Percentiles rank a stretch among this genome's conserved stretches.
Evolutionary conservation across 1,140 invertebrate genomes (phyloP).

Genomic region (Vanessa atalanta): DNA sequence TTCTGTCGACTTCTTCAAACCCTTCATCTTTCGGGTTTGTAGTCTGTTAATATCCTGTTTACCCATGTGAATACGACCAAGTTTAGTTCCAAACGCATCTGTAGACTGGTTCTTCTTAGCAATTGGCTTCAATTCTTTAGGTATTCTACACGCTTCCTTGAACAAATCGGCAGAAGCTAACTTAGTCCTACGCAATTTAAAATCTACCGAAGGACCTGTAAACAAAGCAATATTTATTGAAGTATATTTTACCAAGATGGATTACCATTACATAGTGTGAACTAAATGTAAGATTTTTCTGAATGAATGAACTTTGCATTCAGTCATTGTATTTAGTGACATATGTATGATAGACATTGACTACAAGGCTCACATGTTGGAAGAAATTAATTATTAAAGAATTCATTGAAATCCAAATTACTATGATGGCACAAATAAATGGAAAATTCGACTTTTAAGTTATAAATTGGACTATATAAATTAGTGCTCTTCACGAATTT

Average conservation of each 20-base stretch:
- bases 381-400: too few relatives aligned
- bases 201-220: slow-evolving; percentile 92
- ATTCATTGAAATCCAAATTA: too few relatives aligned
- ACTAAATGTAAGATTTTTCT: too few relatives aligned
- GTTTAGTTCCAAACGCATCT: slow-evolving; percentile 93
- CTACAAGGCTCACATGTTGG: too few relatives aligned
- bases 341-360: too few relatives aligned
- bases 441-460: too few relatives aligned
- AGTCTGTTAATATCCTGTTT: slow-evolving; percentile 92
- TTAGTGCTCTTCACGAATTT: too few relatives aligned
- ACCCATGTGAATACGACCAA: slow-evolving; percentile 96
- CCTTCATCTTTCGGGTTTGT: slow-evolving; percentile 97
- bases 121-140: slow-evolving; percentile 89
- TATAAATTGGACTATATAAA: too few relatives aligned
- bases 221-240: not conserved
- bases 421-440: too few relatives aligned
- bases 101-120: slow-evolving; percentile 95
- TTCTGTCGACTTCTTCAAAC: slow-evolving; percentile 87
- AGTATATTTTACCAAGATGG: too few relatives aligned
- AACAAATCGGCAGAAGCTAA: slow-evolving; percentile 95
- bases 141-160: slow-evolving; percentile 92
- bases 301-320: not conserved
- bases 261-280: too few relatives aligned
- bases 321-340: too few relatives aligned
- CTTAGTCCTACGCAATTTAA: slow-evolving; percentile 91